Percentiles rank a stretch among this genome's conserved stretches.
Evolutionary conservation across 2,888 invertebrate genomes (phyloP).

Genomic region (Drosophila putrida): DNA sequence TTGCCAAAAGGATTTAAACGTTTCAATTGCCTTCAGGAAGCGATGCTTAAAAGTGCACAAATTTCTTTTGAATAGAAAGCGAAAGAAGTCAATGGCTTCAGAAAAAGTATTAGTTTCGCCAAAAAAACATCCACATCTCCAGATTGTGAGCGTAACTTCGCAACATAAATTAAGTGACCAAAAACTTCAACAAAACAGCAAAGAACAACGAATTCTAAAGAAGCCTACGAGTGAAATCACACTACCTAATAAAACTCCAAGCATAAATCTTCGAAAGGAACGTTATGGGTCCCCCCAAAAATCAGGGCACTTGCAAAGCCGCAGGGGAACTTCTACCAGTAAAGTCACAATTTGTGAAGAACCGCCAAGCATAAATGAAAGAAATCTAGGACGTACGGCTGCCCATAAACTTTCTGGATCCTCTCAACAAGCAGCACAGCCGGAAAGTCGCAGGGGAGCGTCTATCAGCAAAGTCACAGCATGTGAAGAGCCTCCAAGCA

Average conservation of each 20-base stretch:
- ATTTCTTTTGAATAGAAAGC: background rate
- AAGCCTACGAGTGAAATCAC: background rate
- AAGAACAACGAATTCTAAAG: background rate
- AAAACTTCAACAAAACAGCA: background rate
- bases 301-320: too few species aligned
- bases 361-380: too few species aligned
- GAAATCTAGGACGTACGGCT: too few species aligned
- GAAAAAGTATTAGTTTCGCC: background rate
- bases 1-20: constrained; percentile 34
- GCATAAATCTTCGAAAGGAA: too few species aligned
- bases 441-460: too few species aligned
- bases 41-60: constrained; percentile 31
- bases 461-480: too few species aligned
- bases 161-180: background rate
- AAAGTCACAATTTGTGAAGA: too few species aligned
- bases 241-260: too few species aligned
- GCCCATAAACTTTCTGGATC: too few species aligned
- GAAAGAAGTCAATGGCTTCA: background rate
- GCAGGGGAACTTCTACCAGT: too few species aligned
- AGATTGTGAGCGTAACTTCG: background rate
- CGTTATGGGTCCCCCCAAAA: too few species aligned
- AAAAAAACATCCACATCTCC: background rate
- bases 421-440: too few species aligned
- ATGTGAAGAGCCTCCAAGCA: background rate
- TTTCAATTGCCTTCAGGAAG: constrained; percentile 38